phyloP scores from a whole-genome alignment of 2,797 vertebrate species.

The Hozukius guyotensis region DNA sequence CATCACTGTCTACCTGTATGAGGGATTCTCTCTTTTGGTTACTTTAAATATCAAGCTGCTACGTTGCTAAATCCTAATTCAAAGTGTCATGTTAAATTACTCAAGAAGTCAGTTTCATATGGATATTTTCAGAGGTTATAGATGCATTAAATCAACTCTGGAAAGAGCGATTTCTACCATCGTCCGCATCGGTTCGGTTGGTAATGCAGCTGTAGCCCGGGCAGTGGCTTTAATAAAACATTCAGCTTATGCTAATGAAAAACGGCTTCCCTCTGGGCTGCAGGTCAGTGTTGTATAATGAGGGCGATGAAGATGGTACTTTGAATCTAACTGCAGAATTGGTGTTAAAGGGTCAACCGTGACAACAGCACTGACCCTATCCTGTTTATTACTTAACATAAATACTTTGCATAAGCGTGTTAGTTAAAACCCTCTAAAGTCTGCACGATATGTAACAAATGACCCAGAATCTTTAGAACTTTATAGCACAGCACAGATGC shows the following conservation, averaged over 20 bases:
- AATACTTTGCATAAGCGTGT: background rate
- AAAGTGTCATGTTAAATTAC: conserved; percentile 2
- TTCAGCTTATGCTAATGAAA: conserved; percentile 57
- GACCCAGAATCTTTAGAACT: background rate
- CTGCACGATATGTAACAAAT: background rate
- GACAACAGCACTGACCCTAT: conserved; percentile 9
- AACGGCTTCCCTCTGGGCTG: conserved; percentile 44
- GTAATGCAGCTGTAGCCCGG: conserved; percentile 23
- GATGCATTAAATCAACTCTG: conserved; percentile 13
- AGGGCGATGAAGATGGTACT: conserved; percentile 44
- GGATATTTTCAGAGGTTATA: conserved; percentile 10
- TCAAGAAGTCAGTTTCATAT: background rate
- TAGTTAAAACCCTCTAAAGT: background rate
- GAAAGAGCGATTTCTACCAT: background rate
- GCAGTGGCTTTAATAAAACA: conserved; percentile 59
- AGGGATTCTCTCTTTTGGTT: background rate
- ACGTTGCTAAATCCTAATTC: background rate
- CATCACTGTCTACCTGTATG: conserved; percentile 1
- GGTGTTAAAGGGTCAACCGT: conserved; percentile 38
- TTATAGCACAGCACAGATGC: background rate
- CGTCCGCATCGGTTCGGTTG: background rate
- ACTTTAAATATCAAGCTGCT: conserved; percentile 5
- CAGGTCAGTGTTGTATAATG: conserved; percentile 65
- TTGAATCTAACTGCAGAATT: conserved; percentile 47
- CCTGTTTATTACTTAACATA: background rate